Conservation (phyloP, 2,888 invertebrate genomes). For the Scaptodrosophila latifasciaeformis region DNA sequence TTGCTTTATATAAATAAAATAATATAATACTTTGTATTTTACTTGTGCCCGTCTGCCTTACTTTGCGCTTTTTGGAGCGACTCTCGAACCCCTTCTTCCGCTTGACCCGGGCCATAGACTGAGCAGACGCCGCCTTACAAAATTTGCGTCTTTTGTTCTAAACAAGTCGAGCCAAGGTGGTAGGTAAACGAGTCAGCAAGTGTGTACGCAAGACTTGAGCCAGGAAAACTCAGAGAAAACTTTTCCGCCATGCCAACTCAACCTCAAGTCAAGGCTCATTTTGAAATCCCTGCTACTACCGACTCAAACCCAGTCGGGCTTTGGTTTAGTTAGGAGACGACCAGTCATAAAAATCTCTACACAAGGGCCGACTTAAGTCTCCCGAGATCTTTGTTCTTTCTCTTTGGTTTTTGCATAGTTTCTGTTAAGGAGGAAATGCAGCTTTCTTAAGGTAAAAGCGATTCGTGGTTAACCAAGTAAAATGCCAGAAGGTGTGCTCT, state of each 20-base stretch:
- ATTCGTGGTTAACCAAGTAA: too few species aligned
- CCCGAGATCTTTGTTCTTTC: too few species aligned
- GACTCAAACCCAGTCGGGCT: too few species aligned
- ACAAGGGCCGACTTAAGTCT: too few species aligned
- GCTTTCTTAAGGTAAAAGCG: too few species aligned
- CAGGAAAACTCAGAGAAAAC: conserved; percentile 43
- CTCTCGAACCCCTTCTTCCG: conserved; percentile 3
- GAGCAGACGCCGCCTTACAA: not conserved
- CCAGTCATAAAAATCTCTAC: too few species aligned
- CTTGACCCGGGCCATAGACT: too few species aligned
- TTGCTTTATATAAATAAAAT: conserved; percentile 30
- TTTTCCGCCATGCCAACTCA: conserved; percentile 27
- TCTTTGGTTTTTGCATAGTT: too few species aligned
- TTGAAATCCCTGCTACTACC: too few species aligned
- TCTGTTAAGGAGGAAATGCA: too few species aligned
- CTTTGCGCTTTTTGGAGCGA: conserved; percentile 25
- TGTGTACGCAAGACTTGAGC: conserved; percentile 49
- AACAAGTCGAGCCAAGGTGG: conserved; percentile 34
- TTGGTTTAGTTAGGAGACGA: not conserved
- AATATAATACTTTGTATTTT: conserved; percentile 63
- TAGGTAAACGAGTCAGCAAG: conserved; percentile 27
- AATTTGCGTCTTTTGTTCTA: conserved; percentile 55
- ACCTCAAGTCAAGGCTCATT: too few species aligned
- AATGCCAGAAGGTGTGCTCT: too few species aligned
- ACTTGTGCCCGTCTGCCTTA: conserved; percentile 27